Conservation (phyloP, 2,797 vertebrate species). For the Podargus strigoides region DNA sequence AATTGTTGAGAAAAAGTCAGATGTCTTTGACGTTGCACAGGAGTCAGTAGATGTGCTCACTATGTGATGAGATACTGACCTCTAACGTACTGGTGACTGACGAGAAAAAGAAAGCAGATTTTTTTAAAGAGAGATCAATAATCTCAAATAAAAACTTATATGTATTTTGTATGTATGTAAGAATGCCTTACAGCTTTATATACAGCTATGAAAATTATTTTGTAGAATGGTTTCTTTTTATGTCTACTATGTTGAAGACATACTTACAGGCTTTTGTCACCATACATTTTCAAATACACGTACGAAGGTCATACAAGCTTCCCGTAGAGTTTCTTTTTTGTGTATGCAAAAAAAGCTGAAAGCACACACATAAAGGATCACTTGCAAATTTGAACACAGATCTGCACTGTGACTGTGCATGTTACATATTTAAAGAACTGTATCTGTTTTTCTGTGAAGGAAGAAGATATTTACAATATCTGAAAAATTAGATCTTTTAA, state of each 20-base stretch:
- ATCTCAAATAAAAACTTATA: neutral
- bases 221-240: neutral
- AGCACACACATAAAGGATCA: neutral
- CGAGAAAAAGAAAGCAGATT: neutral
- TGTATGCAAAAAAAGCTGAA: neutral
- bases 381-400: neutral
- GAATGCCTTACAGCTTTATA: neutral
- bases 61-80: neutral
- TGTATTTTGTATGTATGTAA: neutral
- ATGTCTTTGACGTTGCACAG: neutral
- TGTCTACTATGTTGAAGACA: neutral
- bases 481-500: neutral
- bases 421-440: neutral
- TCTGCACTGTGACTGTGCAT: neutral
- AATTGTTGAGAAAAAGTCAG: neutral
- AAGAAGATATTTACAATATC: neutral
- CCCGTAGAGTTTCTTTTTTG: neutral
- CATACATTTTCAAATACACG: neutral
- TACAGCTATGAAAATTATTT: neutral
- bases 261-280: neutral
- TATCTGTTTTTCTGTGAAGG: neutral
- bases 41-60: neutral
- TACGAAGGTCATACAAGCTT: neutral
- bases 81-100: neutral
- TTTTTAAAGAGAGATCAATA: neutral